These are phyloP conservation scores for Heliothis peltigera DNA, from an alignment of 2,888 invertebrate species.

Conservation along the genomic window DNA sequence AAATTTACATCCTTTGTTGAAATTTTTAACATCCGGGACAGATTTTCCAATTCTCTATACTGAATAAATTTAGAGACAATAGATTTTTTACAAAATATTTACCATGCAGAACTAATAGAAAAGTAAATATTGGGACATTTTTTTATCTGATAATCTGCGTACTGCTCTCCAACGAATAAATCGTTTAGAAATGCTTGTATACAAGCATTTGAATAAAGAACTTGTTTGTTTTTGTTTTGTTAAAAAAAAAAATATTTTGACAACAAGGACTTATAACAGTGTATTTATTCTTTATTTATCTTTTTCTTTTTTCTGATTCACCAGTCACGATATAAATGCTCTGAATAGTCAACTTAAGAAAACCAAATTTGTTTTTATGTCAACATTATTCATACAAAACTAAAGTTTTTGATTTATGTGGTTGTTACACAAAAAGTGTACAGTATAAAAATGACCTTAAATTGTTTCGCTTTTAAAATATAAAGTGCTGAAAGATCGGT, in stretches of 20 bases:
- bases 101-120: slow-evolving; percentile 16
- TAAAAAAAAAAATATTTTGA: not conserved
- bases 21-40: slow-evolving; percentile 21
- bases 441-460: slow-evolving; percentile 3
- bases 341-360: not conserved
- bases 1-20: slow-evolving; percentile 27
- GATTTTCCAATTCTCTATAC: slow-evolving; percentile 27
- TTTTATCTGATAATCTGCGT: not conserved
- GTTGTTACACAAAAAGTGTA: slow-evolving; percentile 3
- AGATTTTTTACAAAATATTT: slow-evolving; percentile 24
- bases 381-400: not conserved
- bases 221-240: not conserved
- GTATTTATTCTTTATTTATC: not conserved
- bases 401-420: slow-evolving; percentile 1
- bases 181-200: slow-evolving; percentile 10
- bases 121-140: not conserved
- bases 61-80: slow-evolving; percentile 19
- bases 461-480: slow-evolving; percentile 28
- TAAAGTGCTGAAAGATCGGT: slow-evolving; percentile 7
- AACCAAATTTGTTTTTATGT: not conserved
- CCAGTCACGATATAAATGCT: slow-evolving; percentile 1
- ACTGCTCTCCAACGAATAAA: slow-evolving; percentile 9
- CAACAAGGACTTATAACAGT: not conserved
- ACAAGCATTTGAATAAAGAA: too few species aligned
- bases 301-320: not conserved